phyloP scores from a whole-genome alignment of 2,888 invertebrate genomes.

The Spicauda simplicius region DNA sequence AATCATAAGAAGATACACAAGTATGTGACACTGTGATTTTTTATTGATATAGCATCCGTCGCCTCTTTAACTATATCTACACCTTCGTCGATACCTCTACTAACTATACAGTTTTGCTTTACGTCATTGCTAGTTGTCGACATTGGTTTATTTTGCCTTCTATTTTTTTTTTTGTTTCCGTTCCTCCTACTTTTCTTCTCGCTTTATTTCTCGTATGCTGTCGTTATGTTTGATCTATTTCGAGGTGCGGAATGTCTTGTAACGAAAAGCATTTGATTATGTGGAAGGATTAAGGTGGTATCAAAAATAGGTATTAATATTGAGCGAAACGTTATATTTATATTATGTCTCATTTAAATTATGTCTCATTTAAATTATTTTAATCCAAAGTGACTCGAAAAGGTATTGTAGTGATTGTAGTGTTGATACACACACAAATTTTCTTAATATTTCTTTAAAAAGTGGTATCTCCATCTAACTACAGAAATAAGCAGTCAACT shows the following conservation, averaged over 20 bases:
- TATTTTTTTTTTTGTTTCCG: conserved; percentile 47
- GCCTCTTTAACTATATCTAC: conserved; percentile 42
- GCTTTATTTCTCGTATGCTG: conserved; percentile 54
- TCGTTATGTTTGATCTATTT: conserved; percentile 51
- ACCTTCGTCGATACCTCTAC: conserved; percentile 41
- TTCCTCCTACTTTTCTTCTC: conserved; percentile 48
- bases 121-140: conserved; percentile 62
- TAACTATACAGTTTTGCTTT: conserved; percentile 55
- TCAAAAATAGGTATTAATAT: not conserved
- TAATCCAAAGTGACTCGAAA: too few relatives aligned
- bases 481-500: too few relatives aligned
- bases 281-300: conserved; percentile 62
- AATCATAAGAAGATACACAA: conserved; percentile 75
- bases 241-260: conserved; percentile 58
- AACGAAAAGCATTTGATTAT: conserved; percentile 48
- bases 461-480: too few relatives aligned
- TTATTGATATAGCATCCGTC: conserved; percentile 36
- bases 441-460: too few relatives aligned
- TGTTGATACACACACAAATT: too few relatives aligned
- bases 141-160: conserved; percentile 44
- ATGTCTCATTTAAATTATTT: too few relatives aligned
- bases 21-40: conserved; percentile 60
- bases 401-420: too few relatives aligned
- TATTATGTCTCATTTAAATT: too few relatives aligned
- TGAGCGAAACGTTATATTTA: not conserved